A percentile compares a stretch with the other conserved stretches of the same genome.
Evolutionary conservation across 2,888 invertebrate species (phyloP).

Genomic region (Eristalis intricaria): DNA sequence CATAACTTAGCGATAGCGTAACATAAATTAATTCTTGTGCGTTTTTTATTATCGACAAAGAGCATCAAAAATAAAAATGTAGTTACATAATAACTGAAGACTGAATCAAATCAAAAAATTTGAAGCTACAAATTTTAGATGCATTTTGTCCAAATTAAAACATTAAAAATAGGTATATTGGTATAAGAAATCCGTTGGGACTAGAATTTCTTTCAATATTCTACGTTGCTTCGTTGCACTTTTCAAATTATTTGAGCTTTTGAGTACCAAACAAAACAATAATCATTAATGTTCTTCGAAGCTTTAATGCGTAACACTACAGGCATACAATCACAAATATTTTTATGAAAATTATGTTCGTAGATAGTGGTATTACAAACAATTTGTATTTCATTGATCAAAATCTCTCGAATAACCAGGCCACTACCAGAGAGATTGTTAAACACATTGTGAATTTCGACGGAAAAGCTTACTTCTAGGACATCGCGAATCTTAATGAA

Average conservation of each 20-base stretch:
- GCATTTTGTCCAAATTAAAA: background rate
- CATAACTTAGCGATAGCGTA: background rate
- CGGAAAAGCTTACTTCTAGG: no score
- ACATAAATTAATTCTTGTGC: background rate
- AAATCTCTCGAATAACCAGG: no score
- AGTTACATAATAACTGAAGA: background rate
- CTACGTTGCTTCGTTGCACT: slow-evolving; percentile 24
- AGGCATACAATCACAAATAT: background rate
- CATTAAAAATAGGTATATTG: background rate
- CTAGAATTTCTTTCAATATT: background rate
- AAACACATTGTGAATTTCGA: no score
- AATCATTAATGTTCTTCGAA: background rate
- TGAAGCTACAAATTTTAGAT: no score
- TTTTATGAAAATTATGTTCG: background rate
- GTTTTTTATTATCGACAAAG: background rate
- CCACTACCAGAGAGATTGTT: no score
- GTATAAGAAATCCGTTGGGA: background rate
- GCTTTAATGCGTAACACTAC: background rate
- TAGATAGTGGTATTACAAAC: no score
- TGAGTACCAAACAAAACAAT: background rate
- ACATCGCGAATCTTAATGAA: no score
- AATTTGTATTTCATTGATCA: no score
- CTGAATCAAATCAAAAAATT: no score
- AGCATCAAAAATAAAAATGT: background rate
- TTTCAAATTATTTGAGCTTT: background rate